A percentile compares a stretch with the other conserved stretches of the same genome.
These are phyloP conservation scores for Calidris pygmaea DNA, from an alignment of 2,113 vertebrate species.

Conservation along the genomic window DNA sequence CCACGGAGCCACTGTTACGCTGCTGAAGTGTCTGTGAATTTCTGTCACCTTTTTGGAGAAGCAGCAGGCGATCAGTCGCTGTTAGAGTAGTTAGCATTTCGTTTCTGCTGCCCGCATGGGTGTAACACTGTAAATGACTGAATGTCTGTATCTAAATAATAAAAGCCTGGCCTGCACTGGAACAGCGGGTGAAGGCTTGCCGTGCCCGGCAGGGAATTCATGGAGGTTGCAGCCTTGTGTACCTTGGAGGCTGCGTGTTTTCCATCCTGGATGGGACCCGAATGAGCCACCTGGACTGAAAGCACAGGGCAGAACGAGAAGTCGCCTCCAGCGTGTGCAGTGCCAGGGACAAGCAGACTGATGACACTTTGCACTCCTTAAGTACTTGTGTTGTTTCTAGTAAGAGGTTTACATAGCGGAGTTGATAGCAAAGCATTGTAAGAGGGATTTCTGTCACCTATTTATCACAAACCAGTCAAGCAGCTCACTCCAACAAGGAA, in stretches of 20 bases:
- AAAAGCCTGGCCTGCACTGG: neutral
- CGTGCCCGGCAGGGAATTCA: fast-evolving
- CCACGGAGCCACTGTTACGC: fast-evolving
- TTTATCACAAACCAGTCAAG: neutral
- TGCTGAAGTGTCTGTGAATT: neutral
- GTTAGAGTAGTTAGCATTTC: neutral
- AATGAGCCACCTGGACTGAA: neutral
- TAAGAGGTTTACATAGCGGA: neutral
- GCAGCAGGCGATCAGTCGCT: neutral
- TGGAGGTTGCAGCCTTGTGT: neutral
- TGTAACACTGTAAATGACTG: fast-evolving
- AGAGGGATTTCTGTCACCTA: neutral
- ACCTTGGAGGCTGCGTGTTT: neutral
- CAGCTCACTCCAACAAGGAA: neutral
- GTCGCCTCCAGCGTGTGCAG: neutral
- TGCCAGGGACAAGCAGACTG: neutral
- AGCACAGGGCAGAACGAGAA: fast-evolving
- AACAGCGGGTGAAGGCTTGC: neutral
- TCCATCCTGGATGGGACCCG: neutral
- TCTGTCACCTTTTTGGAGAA: neutral
- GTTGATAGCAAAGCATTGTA: neutral
- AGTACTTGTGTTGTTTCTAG: neutral
- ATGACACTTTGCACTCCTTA: neutral
- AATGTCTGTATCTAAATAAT: no score
- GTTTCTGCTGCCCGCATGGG: neutral